Evolutionary conservation across 1,140 invertebrate species (phyloP), one percentile per base, ranked within the genome.

Genomic region (Carcinoscorpius rotundicauda): DNA sequence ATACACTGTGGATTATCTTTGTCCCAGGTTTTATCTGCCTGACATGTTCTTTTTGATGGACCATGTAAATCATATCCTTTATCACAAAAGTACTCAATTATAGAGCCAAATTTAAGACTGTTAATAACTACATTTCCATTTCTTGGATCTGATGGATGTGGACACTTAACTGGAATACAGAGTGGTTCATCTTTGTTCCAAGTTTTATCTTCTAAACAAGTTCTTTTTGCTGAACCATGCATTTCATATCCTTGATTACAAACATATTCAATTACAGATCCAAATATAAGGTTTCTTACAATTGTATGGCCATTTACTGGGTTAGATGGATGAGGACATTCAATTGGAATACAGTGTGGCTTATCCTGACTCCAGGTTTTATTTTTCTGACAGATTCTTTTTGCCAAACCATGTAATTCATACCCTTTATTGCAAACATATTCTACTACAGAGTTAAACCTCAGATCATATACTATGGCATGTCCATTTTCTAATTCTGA

Each of bases 341-440:
- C 64, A 3, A 75, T 63, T 9, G 65, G 68, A 51, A 72, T 65
- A 69, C 76, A 78, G 2, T 68, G 50, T 10, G 76, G 73, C 1
- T 85, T 82, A 1, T 80, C 79, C 60, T 89, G 89, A 73, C 87
- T 91, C 92, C 92, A 93, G 72, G 84, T 81, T 64, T 84, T 84
- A 71, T 84, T 86, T 66, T 87, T 84, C n/a, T 83, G 77, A 73
- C 93, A 97, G 51, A 82, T 80, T 67, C 89, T 79, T 0, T 69
- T 71, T 6, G 67, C 59, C 29, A 67, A 58, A 0, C 93, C 92
- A 56, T 83, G 84, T 0, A 97, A 78, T 72, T 85, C 81, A 75
- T 93, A 94, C 72, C 91, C 90, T 56, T 82, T 83, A 2, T 83
- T 80, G 73, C 91, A 95, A 49, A 80, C 83, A 76, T 92, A 93